phyloP scores from a whole-genome alignment of 2,113 vertebrate genomes.

The Corythaixoides concolor region DNA sequence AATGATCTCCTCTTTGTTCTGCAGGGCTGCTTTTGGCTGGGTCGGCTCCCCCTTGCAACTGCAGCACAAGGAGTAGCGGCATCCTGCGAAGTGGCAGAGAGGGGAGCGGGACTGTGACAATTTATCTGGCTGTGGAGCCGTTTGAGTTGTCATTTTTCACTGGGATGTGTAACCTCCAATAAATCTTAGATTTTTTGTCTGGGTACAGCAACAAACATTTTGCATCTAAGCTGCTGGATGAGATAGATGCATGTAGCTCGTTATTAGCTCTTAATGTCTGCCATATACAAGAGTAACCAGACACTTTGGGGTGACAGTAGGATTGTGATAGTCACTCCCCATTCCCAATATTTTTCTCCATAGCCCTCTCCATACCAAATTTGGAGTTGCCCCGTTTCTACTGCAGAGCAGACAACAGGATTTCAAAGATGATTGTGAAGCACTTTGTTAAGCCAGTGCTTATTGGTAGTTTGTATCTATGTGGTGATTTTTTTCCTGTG shows the following conservation, averaged over 20 bases:
- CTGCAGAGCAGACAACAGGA: background rate
- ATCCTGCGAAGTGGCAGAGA: background rate
- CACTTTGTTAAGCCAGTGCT: background rate
- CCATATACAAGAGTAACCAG: background rate
- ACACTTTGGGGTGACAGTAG: background rate
- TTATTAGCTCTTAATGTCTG: background rate
- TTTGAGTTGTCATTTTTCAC: background rate
- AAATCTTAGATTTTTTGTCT: background rate
- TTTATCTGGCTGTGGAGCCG: background rate
- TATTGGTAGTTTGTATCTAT: background rate
- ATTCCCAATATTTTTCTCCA: background rate
- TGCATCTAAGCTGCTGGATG: background rate
- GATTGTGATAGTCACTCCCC: background rate
- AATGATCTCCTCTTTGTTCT: background rate
- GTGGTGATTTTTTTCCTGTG: background rate
- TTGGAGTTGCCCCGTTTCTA: background rate
- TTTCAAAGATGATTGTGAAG: background rate
- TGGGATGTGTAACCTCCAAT: background rate
- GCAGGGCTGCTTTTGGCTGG: background rate
- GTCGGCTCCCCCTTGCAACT: background rate
- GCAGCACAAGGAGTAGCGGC: background rate
- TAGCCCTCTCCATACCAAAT: background rate
- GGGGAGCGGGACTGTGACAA: background rate
- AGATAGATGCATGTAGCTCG: background rate
- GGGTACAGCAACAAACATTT: background rate